phyloP scores from a whole-genome alignment of 2,113 vertebrate genomes.

The Gambusia affinis region DNA sequence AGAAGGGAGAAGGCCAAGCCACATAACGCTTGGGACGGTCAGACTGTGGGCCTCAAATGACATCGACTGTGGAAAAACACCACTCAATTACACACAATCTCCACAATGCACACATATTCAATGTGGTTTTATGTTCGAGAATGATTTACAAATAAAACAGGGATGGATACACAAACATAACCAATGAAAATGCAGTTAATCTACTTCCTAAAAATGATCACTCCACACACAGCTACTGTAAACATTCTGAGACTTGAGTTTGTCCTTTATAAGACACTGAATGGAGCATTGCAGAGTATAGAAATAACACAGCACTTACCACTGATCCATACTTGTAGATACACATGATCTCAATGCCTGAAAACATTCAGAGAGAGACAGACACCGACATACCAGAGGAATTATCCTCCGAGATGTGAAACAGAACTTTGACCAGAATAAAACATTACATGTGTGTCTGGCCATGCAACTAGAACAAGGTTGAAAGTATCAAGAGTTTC shows the following conservation, averaged over 20 bases:
- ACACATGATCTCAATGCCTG: conserved; percentile 98
- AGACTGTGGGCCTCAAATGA: conserved; percentile 95
- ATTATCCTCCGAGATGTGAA: conserved; percentile 69
- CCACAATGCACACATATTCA: conserved; percentile 35
- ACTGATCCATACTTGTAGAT: conserved; percentile 97
- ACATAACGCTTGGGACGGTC: conserved; percentile 92
- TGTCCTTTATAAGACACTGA: conserved; percentile 45
- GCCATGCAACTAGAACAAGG: conserved; percentile 42
- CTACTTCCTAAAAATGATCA: conserved; percentile 36
- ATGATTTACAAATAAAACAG: conserved; percentile 34
- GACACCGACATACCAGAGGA: conserved; percentile 71
- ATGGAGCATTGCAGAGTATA: conserved; percentile 50
- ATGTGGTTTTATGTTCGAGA: conserved; percentile 21
- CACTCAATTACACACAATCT: conserved; percentile 24
- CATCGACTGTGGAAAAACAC: conserved; percentile 86
- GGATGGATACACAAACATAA: conserved; percentile 37
- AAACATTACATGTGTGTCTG: conserved; percentile 70
- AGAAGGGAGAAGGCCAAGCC: conserved; percentile 97
- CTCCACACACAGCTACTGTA: conserved; percentile 39
- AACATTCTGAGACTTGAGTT: conserved; percentile 43
- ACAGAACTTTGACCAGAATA: conserved; percentile 66
- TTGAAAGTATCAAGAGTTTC: conserved; percentile 34
- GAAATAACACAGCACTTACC: conserved; percentile 83
- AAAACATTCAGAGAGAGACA: conserved; percentile 68
- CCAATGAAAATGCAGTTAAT: conserved; percentile 27